Evolutionary conservation across 2,797 vertebrate genomes (phyloP), one percentile per base, ranked within the genome.

Genomic region (Dendrocincla fuliginosa): DNA sequence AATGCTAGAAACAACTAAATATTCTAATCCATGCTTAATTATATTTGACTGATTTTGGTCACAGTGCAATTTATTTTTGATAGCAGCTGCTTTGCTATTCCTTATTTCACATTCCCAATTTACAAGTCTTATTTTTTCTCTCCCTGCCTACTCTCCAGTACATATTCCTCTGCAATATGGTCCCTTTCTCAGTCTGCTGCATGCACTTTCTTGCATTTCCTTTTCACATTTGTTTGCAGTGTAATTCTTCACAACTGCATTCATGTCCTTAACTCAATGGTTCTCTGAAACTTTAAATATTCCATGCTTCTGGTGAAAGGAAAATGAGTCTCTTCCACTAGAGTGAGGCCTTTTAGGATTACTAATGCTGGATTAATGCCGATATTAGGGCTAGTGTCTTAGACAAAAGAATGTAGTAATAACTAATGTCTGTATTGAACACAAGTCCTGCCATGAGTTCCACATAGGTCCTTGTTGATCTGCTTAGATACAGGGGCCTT

Each of bases 91-190:
- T 92, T 83, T 77, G 60, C 78, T 91, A 11, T 91, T 80, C 82
- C 75, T 85, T 87, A 87, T 87, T 93, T 95, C 65, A 68, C 49
- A 81, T 77, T 74, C 73, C 60, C 3, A 84, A 88, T 93, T 93
- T 91, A 87, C 77, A 84, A 3, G 5, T 86, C 69, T 86, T 86
- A 70, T 90, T 93, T 95, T 92, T 78, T 77, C 33, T 80, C 75
- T 83, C 68, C 53, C 92, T 94, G 94, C 86, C 93, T 94, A 92
- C 95, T 92, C 87, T 87, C 27, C 24, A 71, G 77, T 71, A 90
- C 77, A 63, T 69, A 84, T 88, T 84, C 63, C 68, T 73, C 77
- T 88, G 88, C 93, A 96, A 61, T 93, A 84, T 94, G 89, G 61
- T 90, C 57, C 63, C 37, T 70, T 95, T 88, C 65, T 80, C 79